Base-by-base conservation (phyloP, 2,888 invertebrate species). In the Ormyrus rosae region DNA sequence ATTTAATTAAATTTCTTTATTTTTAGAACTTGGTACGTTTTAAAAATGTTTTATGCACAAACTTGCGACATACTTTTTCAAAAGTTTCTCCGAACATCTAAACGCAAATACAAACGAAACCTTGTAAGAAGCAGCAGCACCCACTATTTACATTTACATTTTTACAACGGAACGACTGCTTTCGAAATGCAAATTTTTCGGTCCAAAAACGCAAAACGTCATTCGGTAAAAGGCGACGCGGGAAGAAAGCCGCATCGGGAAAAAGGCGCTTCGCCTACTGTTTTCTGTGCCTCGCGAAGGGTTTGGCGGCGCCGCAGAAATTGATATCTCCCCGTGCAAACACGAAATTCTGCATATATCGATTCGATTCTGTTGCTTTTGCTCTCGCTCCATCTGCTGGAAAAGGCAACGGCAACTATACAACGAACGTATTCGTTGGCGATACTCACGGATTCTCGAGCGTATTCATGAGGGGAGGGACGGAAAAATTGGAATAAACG, bases 201-300 rank as follows among this genome's bases (percentile, higher is more conserved):
- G 19, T 13, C 46, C 11, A 46, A 63, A 63, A 63, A 46, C 10
- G 34, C 46, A 34, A 5, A 63, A n/a, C 46, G 13, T n/a, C 56
- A 56, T 56, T 56, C n/a, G 53, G 61, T 63, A 63, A 63, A 63
- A 63, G 34, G 34, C 34, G 48, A 34, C 19, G 46, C n/a, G 46
- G 11, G 63, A 63, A 48, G 34, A 63, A 63, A 63, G 13, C 11
- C 13, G 46, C 61, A 61, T 61, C 34, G 34, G 34, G 61, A 34
- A 9, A 34, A 8, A 34, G 34, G 34, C 34, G 34, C 3, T 34
- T 34, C 34, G 3, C 34, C 34, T 34, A 4, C 34, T 34, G 34
- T 34, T 34, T 34, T 34, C 34, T 34, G 34, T 34, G 34, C 4
- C 34, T 34, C 34, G 34, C 34, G 34, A 34, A 34, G 34, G 34